Conservation (phyloP, 2,888 invertebrate genomes). For the Dione vanillae region DNA sequence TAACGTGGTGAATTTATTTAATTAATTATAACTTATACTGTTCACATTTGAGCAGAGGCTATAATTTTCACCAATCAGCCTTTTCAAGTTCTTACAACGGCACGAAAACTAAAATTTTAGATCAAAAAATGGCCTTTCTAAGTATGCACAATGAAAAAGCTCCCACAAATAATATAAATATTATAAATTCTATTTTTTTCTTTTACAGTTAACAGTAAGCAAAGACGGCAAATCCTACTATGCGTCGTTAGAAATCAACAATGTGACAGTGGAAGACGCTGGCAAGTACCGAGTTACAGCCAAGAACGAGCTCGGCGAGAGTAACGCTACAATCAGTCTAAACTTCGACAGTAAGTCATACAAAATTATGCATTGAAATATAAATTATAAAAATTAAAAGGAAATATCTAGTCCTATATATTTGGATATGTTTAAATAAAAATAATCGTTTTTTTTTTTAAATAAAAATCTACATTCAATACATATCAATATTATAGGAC, state of each 20-base stretch:
- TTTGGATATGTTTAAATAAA: not conserved
- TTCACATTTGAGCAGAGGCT: no score
- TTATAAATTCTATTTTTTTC: no score
- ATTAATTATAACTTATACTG: no score
- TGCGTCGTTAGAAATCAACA: conserved; percentile 95
- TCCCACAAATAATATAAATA: no score
- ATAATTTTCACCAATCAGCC: no score
- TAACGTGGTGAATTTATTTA: no score
- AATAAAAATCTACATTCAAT: no score
- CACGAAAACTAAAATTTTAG: no score
- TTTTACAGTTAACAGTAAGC: conserved; percentile 90
- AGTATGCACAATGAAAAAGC: no score
- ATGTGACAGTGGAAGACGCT: conserved; percentile 98
- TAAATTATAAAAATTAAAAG: conserved; percentile 17
- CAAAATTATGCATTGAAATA: not conserved
- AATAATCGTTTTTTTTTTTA: no score
- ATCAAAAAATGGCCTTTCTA: no score
- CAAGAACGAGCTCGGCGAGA: conserved; percentile 98
- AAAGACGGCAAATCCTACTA: conserved; percentile 97
- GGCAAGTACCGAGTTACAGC: conserved; percentile 98
- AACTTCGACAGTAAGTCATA: conserved; percentile 98
- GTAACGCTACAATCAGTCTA: conserved; percentile 97
- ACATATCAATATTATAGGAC: not conserved
- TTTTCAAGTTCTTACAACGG: no score
- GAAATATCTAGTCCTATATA: not conserved